phyloP scores from a whole-genome alignment of 1,140 invertebrate species.

The Idris sp. region DNA sequence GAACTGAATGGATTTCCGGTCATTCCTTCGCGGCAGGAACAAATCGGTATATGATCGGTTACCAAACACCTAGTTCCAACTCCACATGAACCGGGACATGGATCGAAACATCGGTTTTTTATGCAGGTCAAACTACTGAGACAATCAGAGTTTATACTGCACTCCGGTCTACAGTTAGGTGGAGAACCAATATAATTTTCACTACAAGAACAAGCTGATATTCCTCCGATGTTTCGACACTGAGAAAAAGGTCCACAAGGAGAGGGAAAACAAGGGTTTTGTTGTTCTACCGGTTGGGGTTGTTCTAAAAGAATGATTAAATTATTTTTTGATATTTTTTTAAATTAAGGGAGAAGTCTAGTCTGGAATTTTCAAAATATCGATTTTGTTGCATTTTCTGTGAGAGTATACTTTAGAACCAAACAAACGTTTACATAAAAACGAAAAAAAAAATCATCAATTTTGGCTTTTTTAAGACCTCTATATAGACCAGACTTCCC shows the following conservation, averaged over 20 bases:
- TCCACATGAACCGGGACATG: constrained; percentile 82
- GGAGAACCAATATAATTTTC: constrained; percentile 79
- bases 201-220: constrained; percentile 80
- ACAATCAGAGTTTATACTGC: constrained; percentile 81
- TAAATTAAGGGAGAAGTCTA: no score
- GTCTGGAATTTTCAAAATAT: no score
- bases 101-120: constrained; percentile 81
- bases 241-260: constrained; percentile 86
- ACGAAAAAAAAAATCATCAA: constrained; percentile 2
- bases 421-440: no score
- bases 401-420: no score
- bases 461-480: no score
- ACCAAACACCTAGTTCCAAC: constrained; percentile 80
- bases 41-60: constrained; percentile 82
- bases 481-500: no score
- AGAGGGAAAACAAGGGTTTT: constrained; percentile 80
- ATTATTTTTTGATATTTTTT: no score
- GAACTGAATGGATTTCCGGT: constrained; percentile 87
- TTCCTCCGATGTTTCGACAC: constrained; percentile 78
- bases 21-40: constrained; percentile 84
- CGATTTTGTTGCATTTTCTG: no score
- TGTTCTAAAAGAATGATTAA: constrained; percentile 10
- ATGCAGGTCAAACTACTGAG: constrained; percentile 79
- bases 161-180: constrained; percentile 79
- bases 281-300: constrained; percentile 8